Evolutionary conservation across 2,888 invertebrate genomes (phyloP).

Genomic region (Drosophila maculinotata): DNA sequence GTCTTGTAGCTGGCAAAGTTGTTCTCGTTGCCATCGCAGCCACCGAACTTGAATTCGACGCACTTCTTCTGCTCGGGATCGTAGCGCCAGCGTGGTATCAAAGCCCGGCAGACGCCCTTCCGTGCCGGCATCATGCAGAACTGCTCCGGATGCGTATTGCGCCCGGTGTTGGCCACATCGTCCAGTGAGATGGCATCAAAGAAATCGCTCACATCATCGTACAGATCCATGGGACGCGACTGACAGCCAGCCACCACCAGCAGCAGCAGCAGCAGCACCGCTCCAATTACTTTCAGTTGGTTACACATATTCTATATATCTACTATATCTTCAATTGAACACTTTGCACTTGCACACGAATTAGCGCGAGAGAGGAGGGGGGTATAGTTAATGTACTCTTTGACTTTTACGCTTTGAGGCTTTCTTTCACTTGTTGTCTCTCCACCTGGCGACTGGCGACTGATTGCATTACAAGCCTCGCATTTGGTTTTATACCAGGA

Average conservation of each 20-base stretch:
- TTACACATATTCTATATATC: conserved; percentile 33
- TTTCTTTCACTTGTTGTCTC: conserved; percentile 45
- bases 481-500: conserved; percentile 76
- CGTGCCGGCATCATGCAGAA: conserved; percentile 84
- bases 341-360: conserved; percentile 28
- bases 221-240: conserved; percentile 81
- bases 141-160: conserved; percentile 79
- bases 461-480: conserved; percentile 64
- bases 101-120: conserved; percentile 84
- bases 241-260: conserved; percentile 32
- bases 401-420: conserved; percentile 7
- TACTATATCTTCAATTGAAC: background rate
- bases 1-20: conserved; percentile 86
- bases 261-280: conserved; percentile 42
- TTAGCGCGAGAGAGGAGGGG: background rate
- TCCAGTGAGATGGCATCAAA: conserved; percentile 83
- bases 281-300: conserved; percentile 49
- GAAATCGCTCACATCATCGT: conserved; percentile 84
- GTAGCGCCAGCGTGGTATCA: conserved; percentile 85
- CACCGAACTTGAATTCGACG: conserved; percentile 86
- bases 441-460: conserved; percentile 51
- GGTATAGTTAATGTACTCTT: background rate
- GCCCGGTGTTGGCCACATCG: conserved; percentile 80
- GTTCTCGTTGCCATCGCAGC: conserved; percentile 87
- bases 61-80: conserved; percentile 85